These are phyloP conservation scores for Drosophila mojavensis DNA, from an alignment of 1,140 invertebrate species.

Conservation along the genomic window DNA sequence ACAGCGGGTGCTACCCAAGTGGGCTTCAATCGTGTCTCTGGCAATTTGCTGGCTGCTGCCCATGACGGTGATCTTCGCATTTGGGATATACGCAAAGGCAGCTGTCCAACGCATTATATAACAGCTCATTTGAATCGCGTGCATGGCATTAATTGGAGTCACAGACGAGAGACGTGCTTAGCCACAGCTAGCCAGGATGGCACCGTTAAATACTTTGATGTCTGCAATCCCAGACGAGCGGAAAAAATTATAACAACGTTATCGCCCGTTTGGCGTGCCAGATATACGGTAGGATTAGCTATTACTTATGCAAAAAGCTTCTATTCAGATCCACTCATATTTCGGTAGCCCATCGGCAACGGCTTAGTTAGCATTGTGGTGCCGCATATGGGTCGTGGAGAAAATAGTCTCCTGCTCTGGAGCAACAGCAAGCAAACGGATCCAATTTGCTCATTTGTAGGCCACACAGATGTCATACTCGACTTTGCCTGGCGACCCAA, in stretches of 20 bases:
- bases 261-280: constrained; percentile 96
- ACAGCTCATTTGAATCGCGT: constrained; percentile 97
- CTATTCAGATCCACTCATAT: constrained; percentile 22
- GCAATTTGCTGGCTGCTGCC: constrained; percentile 94
- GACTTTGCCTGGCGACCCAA: constrained; percentile 96
- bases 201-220: constrained; percentile 97
- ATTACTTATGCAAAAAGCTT: not conserved
- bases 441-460: constrained; percentile 94
- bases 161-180: constrained; percentile 92
- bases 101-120: constrained; percentile 95
- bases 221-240: constrained; percentile 91
- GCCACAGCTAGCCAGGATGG: constrained; percentile 97
- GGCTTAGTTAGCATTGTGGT: constrained; percentile 95
- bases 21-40: constrained; percentile 94
- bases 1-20: constrained; percentile 96
- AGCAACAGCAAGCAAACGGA: constrained; percentile 88
- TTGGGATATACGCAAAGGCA: constrained; percentile 96
- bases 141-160: constrained; percentile 97
- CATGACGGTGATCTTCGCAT: constrained; percentile 98
- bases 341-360: constrained; percentile 93
- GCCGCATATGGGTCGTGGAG: constrained; percentile 90
- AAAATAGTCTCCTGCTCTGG: constrained; percentile 93
- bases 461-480: constrained; percentile 96
- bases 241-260: constrained; percentile 93
- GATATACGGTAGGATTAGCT: constrained; percentile 89